Base-by-base conservation (phyloP, 2,797 vertebrate genomes). In the Todus mexicanus region DNA sequence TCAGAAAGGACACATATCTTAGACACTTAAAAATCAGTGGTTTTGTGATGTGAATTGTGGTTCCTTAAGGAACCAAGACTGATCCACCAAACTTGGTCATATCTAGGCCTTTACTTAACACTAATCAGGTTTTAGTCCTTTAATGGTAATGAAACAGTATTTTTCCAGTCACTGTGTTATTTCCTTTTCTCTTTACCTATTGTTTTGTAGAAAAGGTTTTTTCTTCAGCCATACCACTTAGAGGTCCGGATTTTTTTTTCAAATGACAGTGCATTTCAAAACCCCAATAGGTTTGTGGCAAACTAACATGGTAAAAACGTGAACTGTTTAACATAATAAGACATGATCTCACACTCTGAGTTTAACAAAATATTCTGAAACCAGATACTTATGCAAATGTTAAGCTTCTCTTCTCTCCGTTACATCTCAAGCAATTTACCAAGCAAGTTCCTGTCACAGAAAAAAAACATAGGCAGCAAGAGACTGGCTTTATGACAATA, bases 361-460 rank as follows among this genome's bases (percentile, higher is more conserved):
- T 94, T 96, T 83, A 95, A 97, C 77, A 96, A 96, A 96, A 96
- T 96, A 93, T 97, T 96, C 95, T 96, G 97, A 98, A 97, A 98
- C 96, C 91, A 97, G 96, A 94, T 90, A 69, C 96, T 75, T 97
- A 98, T 98, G 97, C 97, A 98, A 98, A 98, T 98, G 91, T 89
- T 84, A 96, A 95, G 90, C 84, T 95, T 95, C 95, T 97, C 95
- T 96, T 97, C 96, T 97, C 95, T 95, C 97, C 96, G 51, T 97
- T 96, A 97, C 97, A 97, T 95, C 91, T 96, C 95, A 96, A 97
- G 92, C 78, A 94, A 92, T 96, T 91, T 90, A 96, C 81, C 77
- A 96, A 95, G 82, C 66, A 68, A 96, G 96, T 95, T 96, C 90
- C 95, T 96, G 96, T 95, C 90, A 94, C 29, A 78, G 82, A 93